Evolutionary conservation across 2,888 invertebrate species (phyloP).

Genomic region (Callyntrura sp.): DNA sequence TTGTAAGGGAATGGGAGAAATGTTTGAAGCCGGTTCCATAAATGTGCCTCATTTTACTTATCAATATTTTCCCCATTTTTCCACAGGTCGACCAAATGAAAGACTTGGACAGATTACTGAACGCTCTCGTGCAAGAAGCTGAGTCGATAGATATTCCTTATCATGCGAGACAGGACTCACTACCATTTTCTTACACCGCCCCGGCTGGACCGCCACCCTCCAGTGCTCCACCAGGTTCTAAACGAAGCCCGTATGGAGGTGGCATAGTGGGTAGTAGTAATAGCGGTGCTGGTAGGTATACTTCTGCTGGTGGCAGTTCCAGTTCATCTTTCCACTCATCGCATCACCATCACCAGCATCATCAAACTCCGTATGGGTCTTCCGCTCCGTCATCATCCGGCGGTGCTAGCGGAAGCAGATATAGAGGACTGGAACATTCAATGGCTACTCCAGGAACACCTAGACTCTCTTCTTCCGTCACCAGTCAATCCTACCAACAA

Average conservation of each 20-base stretch:
- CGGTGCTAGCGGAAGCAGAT: conserved; percentile 57
- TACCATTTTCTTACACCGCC: conserved; percentile 92
- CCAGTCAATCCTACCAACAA: conserved; percentile 69
- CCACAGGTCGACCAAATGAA: conserved; percentile 83
- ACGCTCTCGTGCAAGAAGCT: conserved; percentile 83
- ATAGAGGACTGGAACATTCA: conserved; percentile 64
- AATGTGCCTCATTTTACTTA: too few species aligned
- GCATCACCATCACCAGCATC: conserved; percentile 50
- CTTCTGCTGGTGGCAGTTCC: conserved; percentile 26
- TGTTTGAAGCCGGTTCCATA: too few species aligned
- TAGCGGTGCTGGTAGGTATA: conserved; percentile 51
- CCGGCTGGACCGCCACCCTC: conserved; percentile 66
- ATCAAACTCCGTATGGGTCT: conserved; percentile 63
- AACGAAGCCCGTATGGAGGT: conserved; percentile 69
- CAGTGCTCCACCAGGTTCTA: conserved; percentile 69
- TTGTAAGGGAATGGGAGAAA: too few species aligned
- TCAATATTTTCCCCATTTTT: background rate
- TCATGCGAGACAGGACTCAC: conserved; percentile 95
- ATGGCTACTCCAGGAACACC: conserved; percentile 56
- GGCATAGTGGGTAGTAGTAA: conserved; percentile 37
- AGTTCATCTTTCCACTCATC: conserved; percentile 41
- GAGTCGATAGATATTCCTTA: conserved; percentile 88
- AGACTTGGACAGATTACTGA: conserved; percentile 83
- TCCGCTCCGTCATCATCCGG: conserved; percentile 47
- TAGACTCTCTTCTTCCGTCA: conserved; percentile 56